phyloP scores from a whole-genome alignment of 2,113 vertebrate genomes.

The Plecotus auritus region DNA sequence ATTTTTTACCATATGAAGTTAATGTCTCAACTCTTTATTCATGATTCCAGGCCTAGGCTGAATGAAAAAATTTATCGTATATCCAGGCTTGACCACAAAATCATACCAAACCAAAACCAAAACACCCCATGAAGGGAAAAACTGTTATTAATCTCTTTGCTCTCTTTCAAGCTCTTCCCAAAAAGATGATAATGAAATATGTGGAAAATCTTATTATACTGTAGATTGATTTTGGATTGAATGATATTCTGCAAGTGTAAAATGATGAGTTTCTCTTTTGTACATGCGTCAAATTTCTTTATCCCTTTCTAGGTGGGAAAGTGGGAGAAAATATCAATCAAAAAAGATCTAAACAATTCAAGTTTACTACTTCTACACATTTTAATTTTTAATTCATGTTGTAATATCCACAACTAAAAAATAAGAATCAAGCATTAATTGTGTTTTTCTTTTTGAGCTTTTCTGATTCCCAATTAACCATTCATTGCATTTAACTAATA shows the following conservation, averaged over 20 bases:
- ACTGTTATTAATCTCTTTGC: neutral
- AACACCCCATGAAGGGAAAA: neutral
- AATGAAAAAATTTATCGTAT: neutral
- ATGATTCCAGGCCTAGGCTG: neutral
- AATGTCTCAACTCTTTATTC: neutral
- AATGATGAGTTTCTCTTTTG: neutral
- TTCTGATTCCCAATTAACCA: neutral
- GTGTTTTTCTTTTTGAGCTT: neutral
- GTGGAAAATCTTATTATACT: constrained; percentile 56
- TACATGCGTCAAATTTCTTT: neutral
- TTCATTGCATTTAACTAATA: neutral
- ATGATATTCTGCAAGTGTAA: neutral
- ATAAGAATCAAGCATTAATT: constrained; percentile 22
- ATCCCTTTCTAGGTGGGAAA: neutral
- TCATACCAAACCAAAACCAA: constrained; percentile 6
- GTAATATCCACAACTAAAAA: constrained; percentile 4
- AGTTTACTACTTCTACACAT: neutral
- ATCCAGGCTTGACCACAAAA: neutral
- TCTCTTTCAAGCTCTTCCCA: constrained; percentile 74
- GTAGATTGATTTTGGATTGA: neutral
- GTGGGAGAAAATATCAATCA: neutral
- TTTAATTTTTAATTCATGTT: neutral
- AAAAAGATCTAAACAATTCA: neutral
- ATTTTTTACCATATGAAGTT: neutral
- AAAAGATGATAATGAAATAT: constrained; percentile 83